Evolutionary conservation across 1,140 invertebrate genomes (phyloP), one percentile per base, ranked within the genome.

Genomic region (Drosophila pandora): DNA sequence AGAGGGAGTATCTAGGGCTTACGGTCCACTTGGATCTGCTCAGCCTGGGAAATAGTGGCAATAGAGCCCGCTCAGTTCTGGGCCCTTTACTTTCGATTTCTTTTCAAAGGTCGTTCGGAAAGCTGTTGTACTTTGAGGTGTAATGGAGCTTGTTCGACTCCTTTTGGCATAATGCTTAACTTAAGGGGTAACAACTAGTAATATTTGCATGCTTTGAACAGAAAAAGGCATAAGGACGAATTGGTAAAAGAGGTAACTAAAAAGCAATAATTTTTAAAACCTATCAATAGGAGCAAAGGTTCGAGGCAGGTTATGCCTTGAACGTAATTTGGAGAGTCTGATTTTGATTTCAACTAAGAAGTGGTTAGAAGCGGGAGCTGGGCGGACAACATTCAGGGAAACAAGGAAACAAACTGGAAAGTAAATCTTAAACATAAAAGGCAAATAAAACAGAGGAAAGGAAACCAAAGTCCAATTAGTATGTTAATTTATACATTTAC

Each of bases 111-210:
- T 25, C 48, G 41, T 43, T n/a, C 50, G 21, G 37, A 63, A 43
- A 21, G 63, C 45, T 50, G 22, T 45, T 47, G 32, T 9, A 48
- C 43, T 2, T 7, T 22, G 60, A 61, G 47, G 17, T 7, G 9
- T 28, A 37, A 3, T 17, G 30, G 48, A 61, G 59, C 30, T 61
- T 61, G 30, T 53, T 43, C 49, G 37, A 53, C 43, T 45, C 13
- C 23, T 9, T 30, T 60, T 56, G 12, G 55, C 17, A 57, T 64
- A 64, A 43, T 58, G 55, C 68, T 76, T 76, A 70, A 64, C 65
- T 82, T 73, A 67, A 55, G 69, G 71, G 69, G 43, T 67, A 80
- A 81, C 58, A 67, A 67, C 73, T 81, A 81, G 52, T 72, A 32
- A 60, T 73, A 68, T 43, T 13, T 6, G 43, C 78, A 81, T 81